phyloP scores from a whole-genome alignment of 2,113 vertebrate genomes.

The Phalacrocorax pelagicus region DNA sequence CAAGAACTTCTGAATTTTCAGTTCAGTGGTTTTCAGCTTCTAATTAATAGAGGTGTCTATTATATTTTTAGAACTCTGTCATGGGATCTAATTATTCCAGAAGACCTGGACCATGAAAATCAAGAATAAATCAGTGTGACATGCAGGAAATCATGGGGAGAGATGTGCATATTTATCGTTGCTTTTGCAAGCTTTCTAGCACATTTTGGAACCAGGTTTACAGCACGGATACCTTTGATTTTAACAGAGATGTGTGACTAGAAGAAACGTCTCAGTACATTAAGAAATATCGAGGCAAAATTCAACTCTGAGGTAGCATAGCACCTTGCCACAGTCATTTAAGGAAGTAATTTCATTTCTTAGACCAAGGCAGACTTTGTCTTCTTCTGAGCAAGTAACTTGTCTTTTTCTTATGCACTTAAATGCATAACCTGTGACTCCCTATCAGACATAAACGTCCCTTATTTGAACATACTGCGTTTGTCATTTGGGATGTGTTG shows the following conservation, averaged over 20 bases:
- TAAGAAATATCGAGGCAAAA: not conserved
- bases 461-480: not conserved
- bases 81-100: not conserved
- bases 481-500: not conserved
- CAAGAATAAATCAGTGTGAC: not conserved
- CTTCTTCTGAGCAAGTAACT: not conserved
- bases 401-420: not conserved
- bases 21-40: not conserved
- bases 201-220: not conserved
- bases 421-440: not conserved
- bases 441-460: too few relatives aligned
- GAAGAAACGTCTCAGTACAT: not conserved
- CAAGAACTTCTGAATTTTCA: not conserved
- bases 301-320: not conserved
- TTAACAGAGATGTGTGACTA: not conserved
- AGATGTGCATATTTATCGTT: not conserved
- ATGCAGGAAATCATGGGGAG: not conserved
- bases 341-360: not conserved
- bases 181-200: not conserved
- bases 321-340: not conserved
- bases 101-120: not conserved
- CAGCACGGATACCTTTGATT: not conserved
- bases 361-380: not conserved
- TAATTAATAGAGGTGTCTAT: not conserved
- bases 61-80: not conserved